Base-by-base conservation (phyloP, 2,888 invertebrate species). In the Drosophila sordidula region DNA sequence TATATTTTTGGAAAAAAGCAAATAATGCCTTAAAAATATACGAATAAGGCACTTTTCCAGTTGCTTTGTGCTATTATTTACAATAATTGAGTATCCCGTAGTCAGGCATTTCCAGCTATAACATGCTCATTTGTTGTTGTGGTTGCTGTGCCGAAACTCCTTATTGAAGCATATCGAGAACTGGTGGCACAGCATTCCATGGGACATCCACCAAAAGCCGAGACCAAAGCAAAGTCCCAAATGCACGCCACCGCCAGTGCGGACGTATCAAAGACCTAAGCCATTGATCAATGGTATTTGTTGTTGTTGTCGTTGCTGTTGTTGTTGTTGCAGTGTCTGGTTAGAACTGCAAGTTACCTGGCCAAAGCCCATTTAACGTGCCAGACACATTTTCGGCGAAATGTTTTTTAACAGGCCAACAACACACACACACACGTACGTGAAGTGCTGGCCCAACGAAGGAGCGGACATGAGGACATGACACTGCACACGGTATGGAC, bases 331-430 rank as follows among this genome's bases (percentile, higher is more conserved):
- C 87, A 85, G 77, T 72, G 89, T 89, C 89, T 85, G 81, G 84
- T 89, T 84, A 83, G 83, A 83, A 83, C 87, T 89, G 89, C 89
- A 88, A 68, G 80, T 75, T 87, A 78, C 88, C 86, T 83, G 87
- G 59, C 61, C 72, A 67, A 71, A 64, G 75, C 75, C 63, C 87
- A 87, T 85, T 85, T 85, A 87, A 87, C 89, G 85, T 89, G 84
- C 84, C 84, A 85, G 84, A 85, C 84, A 85, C 89, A 85, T 85
- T 87, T 84, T 85, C 89, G 85, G 89, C 85, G 84, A 89, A 89
- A 80, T 84, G 78, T 84, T 87, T 73, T 77, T 80, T 79, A 79
- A 82, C 80, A 84, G 82, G 79, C 76, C 75, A 73, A 26, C 34
- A 71, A 55, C n/a, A 44, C 54, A 34, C 22, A 46, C 29, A 6